Conservation (phyloP, 2,797 vertebrate genomes). For the Dendrocincla fuliginosa region DNA sequence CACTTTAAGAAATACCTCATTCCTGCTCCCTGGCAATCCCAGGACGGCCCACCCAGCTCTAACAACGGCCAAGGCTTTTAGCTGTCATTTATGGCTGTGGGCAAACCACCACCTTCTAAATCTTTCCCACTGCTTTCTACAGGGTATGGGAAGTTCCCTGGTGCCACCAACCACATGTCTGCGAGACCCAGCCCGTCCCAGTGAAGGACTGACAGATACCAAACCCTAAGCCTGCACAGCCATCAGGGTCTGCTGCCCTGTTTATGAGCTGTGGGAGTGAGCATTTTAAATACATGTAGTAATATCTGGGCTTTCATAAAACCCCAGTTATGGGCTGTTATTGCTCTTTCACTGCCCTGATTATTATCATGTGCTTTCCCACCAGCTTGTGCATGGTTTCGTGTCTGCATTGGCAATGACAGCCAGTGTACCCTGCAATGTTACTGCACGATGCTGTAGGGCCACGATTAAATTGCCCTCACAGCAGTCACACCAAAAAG, state of each 20-base stretch:
- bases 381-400: not conserved
- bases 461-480: not conserved
- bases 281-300: not conserved
- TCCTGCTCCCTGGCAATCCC: not conserved
- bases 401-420: not conserved
- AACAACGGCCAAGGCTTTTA: not conserved
- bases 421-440: not conserved
- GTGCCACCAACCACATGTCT: fast-evolving
- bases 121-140: not conserved
- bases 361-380: not conserved
- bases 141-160: not conserved
- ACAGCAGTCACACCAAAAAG: not conserved
- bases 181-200: not conserved
- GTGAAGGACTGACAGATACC: not conserved
- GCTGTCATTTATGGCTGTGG: not conserved
- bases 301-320: not conserved
- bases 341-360: not conserved
- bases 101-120: not conserved
- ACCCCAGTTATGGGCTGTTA: not conserved
- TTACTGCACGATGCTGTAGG: not conserved
- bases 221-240: not conserved
- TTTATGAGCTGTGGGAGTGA: not conserved
- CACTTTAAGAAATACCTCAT: not conserved
- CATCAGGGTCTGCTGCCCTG: not conserved
- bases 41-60: not conserved